These are phyloP conservation scores for Erebia epiphron DNA, from an alignment of 2,888 invertebrate species.

Conservation along the genomic window DNA sequence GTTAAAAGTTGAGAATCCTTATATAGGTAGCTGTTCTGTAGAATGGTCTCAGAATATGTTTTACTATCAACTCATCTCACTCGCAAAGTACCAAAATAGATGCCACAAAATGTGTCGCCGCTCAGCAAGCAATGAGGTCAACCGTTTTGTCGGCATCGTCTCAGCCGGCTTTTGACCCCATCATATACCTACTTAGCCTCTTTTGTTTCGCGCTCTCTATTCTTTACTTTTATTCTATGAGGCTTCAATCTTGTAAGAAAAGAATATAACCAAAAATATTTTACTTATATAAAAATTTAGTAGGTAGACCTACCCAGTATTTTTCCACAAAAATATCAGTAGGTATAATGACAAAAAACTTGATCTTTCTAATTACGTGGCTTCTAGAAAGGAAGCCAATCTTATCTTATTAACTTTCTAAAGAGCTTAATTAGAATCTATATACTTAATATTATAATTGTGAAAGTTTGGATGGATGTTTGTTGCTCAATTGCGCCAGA, in stretches of 20 bases:
- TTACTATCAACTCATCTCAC: not conserved
- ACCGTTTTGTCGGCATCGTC: constrained; percentile 33
- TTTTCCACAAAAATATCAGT: too few species aligned
- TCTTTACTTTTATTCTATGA: constrained; percentile 4
- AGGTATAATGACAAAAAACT: not conserved
- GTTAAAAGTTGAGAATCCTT: too few species aligned
- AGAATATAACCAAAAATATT: not conserved
- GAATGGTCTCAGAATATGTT: not conserved
- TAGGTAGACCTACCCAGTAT: not conserved
- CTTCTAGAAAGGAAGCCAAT: too few species aligned
- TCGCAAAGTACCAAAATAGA: constrained; percentile 44
- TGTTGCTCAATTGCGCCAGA: too few species aligned
- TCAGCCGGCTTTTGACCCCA: constrained; percentile 35
- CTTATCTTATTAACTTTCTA: too few species aligned
- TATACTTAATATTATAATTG: too few species aligned
- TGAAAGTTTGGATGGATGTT: too few species aligned
- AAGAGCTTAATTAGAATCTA: too few species aligned
- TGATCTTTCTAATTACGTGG: too few species aligned
- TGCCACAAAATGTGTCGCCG: constrained; percentile 44
- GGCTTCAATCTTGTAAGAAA: constrained; percentile 12
- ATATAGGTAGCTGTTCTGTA: too few species aligned
- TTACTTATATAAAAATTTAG: not conserved
- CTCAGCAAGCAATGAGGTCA: constrained; percentile 40
- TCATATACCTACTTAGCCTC: constrained; percentile 27
- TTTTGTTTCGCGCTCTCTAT: constrained; percentile 32